phyloP scores from a whole-genome alignment of 2,113 vertebrate genomes.

The Megaptera novaeangliae region DNA sequence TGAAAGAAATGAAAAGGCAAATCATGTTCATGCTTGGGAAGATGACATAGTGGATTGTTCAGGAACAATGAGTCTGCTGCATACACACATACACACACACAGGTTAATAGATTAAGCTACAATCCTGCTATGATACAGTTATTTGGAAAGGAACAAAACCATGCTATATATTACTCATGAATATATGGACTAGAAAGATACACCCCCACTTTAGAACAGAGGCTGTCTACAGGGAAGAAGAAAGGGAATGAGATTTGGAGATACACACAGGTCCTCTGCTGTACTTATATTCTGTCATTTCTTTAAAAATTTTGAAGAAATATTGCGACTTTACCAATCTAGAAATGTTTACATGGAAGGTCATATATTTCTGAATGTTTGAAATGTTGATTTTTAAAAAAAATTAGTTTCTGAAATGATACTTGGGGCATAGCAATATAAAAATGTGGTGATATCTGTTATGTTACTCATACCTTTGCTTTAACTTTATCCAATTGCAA shows the following conservation, averaged over 20 bases:
- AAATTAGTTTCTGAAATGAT: neutral
- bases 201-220: neutral
- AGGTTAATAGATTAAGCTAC: neutral
- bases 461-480: neutral
- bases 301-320: neutral
- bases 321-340: neutral
- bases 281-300: neutral
- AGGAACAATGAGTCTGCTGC: neutral
- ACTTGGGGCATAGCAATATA: neutral
- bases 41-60: neutral
- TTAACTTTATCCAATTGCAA: neutral
- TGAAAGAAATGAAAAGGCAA: neutral
- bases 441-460: neutral
- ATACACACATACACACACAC: neutral
- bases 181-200: neutral
- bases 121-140: neutral
- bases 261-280: neutral
- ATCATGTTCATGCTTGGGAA: neutral
- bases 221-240: neutral
- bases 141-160: neutral
- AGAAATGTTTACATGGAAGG: neutral
- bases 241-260: no score
- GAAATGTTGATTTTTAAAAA: neutral
- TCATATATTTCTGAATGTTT: neutral
- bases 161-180: neutral